These are phyloP conservation scores for Thomomys bottae DNA, from an alignment of 2,113 vertebrate genomes.

Conservation along the genomic window DNA sequence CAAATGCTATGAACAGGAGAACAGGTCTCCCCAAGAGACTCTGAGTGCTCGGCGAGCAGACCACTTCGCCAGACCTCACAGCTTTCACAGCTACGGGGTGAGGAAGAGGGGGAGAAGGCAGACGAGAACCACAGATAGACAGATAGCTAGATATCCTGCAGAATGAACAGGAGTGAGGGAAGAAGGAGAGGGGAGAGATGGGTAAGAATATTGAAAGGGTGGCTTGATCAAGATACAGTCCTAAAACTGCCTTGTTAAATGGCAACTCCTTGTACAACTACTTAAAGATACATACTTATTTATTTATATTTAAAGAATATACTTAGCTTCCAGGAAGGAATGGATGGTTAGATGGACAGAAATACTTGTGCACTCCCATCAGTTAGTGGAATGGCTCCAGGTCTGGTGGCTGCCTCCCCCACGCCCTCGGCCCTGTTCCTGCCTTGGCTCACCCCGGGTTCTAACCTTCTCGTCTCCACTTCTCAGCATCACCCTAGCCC, in stretches of 20 bases:
- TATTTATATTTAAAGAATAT: too few relatives aligned
- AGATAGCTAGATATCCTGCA: rapidly evolving
- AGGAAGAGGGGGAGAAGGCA: too few relatives aligned
- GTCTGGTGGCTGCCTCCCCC: not conserved
- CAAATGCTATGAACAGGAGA: too few relatives aligned
- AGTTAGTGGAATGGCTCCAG: not conserved
- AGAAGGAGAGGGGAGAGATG: too few relatives aligned
- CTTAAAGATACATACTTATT: too few relatives aligned
- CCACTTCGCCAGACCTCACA: not conserved
- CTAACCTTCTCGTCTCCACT: not conserved
- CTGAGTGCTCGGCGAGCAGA: not conserved
- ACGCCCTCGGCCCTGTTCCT: too few relatives aligned
- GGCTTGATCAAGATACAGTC: too few relatives aligned
- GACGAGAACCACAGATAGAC: too few relatives aligned
- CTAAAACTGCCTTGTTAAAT: too few relatives aligned
- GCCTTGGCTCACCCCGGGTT: not conserved
- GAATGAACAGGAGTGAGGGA: too few relatives aligned
- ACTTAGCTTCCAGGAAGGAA: not conserved
- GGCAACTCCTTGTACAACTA: too few relatives aligned
- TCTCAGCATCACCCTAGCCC: not conserved
- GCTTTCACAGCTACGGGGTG: not conserved
- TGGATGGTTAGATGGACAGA: rapidly evolving
- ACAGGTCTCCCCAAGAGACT: not conserved
- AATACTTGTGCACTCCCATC: not conserved
- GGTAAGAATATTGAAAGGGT: too few relatives aligned